Evolutionary conservation across 1,140 invertebrate genomes (phyloP), one percentile per base, ranked within the genome.

Genomic region (Leptinotarsa texana): DNA sequence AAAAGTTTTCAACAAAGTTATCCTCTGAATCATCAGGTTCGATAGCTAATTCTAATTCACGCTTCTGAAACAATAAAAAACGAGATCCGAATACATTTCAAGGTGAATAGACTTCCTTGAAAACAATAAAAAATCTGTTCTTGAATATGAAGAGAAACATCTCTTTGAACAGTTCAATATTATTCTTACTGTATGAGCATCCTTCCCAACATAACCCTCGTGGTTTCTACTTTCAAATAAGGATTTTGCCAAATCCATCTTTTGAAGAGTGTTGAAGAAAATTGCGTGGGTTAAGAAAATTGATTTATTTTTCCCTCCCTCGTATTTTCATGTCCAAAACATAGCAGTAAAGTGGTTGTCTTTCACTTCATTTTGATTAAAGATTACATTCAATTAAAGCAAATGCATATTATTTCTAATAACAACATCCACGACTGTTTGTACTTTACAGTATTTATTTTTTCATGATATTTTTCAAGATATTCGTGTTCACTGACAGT

Each of bases 161-260:
- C 33, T 42, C 8, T 42, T 11, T 6, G 8, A 42, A 42, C 8
- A 57, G 13, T 57, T 18, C 33, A 42, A 11, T 42, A 42, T 69
- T 67, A 67, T 73, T 86, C 86, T 88, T 88, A 93, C 92, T 86
- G 92, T 91, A 84, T 94, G 92, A 84, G 94, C 93, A 82, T 92
- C 92, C 82, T 93, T 93, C 13, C 93, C 93, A 80, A 93, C 91
- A 85, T 98, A 97, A 81, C 95, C 95, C 78, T 95, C 94, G 83
- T 95, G 93, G 84, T 94, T 91, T 79, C 94, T 90, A 62, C 90
- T 89, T 76, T 92, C 93, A 87, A 97, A 97, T 75, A 97, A 86
- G 49, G 93, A 93, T 86, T 94, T 94, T 13, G 94, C 94, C 80
- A 95, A 89, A 86, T 96, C 93, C 94, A 95, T 95, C 66, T 78